phyloP scores from a whole-genome alignment of 2,888 invertebrate genomes.

The Lasiommata megera region DNA sequence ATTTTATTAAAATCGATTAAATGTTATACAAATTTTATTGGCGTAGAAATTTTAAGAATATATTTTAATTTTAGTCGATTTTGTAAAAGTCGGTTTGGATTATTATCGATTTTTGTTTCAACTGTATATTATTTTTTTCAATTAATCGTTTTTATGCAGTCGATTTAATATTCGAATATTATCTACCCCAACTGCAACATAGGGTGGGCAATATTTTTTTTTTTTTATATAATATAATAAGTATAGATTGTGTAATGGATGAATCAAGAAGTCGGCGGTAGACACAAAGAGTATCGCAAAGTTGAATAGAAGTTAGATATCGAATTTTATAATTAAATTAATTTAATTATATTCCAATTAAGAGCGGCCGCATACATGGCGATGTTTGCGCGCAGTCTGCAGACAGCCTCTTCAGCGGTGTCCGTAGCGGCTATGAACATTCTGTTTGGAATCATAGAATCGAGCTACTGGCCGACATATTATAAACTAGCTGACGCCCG shows the following conservation, averaged over 20 bases:
- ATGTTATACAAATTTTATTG: too few relatives aligned
- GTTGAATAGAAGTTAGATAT: background rate
- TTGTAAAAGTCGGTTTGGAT: too few relatives aligned
- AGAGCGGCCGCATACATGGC: background rate
- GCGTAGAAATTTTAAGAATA: too few relatives aligned
- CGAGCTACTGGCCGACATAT: too few relatives aligned
- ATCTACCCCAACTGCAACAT: background rate
- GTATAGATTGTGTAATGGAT: background rate
- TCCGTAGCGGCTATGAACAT: too few relatives aligned
- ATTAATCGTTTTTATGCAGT: background rate
- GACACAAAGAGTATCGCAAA: background rate
- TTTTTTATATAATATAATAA: too few relatives aligned
- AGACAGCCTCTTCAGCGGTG: too few relatives aligned
- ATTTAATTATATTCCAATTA: background rate
- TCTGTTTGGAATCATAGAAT: too few relatives aligned
- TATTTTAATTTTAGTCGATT: too few relatives aligned
- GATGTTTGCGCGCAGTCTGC: too few relatives aligned
- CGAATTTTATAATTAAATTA: background rate
- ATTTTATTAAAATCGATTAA: too few relatives aligned
- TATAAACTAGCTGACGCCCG: too few relatives aligned
- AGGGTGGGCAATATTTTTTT: background rate
- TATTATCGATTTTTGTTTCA: background rate
- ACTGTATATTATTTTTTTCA: background rate
- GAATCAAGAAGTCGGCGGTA: background rate
- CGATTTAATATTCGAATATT: background rate